phyloP scores from a whole-genome alignment of 2,888 invertebrate species.

The Acronicta aceris region DNA sequence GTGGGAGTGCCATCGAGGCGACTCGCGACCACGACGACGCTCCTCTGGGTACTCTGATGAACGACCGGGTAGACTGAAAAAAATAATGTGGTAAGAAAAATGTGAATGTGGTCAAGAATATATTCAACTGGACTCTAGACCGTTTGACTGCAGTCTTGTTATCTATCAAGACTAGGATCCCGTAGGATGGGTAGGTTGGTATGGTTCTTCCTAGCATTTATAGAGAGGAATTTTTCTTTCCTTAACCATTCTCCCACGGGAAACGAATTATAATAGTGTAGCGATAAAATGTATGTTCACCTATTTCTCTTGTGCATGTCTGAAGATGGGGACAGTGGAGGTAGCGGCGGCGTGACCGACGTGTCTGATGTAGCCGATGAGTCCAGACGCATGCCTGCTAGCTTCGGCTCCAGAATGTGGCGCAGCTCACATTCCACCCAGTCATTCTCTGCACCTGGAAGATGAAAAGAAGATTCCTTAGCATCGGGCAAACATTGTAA shows the following conservation, averaged over 20 bases:
- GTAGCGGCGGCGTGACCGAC: slow-evolving; percentile 94
- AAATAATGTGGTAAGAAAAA: background rate
- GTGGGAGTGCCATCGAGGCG: slow-evolving; percentile 84
- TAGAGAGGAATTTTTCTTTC: no score
- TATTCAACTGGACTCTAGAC: no score
- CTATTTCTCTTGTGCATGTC: slow-evolving; percentile 88
- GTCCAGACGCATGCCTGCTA: slow-evolving; percentile 90
- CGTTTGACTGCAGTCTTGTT: no score
- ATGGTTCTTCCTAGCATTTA: no score
- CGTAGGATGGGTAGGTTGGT: no score
- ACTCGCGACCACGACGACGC: slow-evolving; percentile 80
- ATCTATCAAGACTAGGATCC: no score
- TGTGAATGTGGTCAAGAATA: no score
- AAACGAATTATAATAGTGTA: no score
- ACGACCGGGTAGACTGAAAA: slow-evolving; percentile 90
- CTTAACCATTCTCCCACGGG: no score
- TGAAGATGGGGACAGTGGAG: slow-evolving; percentile 92
- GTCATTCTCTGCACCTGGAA: slow-evolving; percentile 91
- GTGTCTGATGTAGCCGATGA: slow-evolving; percentile 91
- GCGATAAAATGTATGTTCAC: slow-evolving; percentile 53
- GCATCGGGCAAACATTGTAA: background rate
- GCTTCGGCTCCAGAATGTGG: slow-evolving; percentile 93
- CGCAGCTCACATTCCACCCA: slow-evolving; percentile 95
- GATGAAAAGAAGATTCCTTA: background rate
- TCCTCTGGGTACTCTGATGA: slow-evolving; percentile 81